These are phyloP conservation scores for Cephus sareptanus DNA, from an alignment of 2,888 invertebrate species.

Conservation along the genomic window DNA sequence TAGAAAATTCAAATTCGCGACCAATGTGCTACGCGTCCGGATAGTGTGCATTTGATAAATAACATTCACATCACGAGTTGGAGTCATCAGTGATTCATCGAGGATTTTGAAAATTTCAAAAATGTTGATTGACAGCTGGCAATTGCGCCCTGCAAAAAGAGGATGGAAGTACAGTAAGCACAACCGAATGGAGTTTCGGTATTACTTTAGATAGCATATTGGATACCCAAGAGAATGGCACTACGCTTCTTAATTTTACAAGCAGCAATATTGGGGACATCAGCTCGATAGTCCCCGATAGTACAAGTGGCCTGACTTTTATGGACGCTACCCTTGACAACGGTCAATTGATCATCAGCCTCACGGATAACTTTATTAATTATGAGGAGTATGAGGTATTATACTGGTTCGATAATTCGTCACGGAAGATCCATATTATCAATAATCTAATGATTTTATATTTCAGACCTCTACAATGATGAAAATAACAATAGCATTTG, in stretches of 20 bases:
- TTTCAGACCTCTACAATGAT: constrained; percentile 18
- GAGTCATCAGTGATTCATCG: neutral
- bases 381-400: constrained; percentile 36
- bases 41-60: neutral
- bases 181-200: neutral
- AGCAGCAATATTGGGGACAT: neutral
- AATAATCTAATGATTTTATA: constrained; percentile 3
- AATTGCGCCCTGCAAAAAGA: neutral
- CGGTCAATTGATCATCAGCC: constrained; percentile 15
- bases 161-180: neutral
- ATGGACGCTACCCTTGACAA: constrained; percentile 2
- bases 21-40: neutral
- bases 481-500: constrained; percentile 17
- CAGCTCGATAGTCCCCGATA: neutral
- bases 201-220: neutral
- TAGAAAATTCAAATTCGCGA: neutral
- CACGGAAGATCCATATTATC: neutral
- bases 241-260: neutral
- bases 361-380: constrained; percentile 30
- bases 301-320: neutral
- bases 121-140: neutral
- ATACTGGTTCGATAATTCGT: neutral
- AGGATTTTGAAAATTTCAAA: neutral
- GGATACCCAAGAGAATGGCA: neutral
- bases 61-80: neutral